Evolutionary conservation across 2,113 vertebrate genomes (phyloP).

Genomic region (Hymenochirus boettgeri): DNA sequence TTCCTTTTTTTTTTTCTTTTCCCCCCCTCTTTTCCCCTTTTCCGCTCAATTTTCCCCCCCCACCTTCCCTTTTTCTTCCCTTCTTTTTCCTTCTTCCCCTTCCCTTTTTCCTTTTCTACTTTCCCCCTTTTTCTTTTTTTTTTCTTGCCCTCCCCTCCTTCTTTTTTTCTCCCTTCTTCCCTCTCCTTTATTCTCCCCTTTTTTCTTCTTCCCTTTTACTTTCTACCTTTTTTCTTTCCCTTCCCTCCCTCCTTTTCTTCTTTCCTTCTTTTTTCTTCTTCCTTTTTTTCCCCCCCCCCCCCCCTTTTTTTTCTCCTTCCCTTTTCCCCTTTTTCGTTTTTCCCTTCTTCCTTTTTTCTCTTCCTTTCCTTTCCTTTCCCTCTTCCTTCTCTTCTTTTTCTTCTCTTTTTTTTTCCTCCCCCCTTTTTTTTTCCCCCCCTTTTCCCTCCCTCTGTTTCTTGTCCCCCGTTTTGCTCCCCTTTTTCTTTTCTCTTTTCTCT

Average conservation of each 20-base stretch:
- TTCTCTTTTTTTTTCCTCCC: neutral
- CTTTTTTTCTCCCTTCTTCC: neutral
- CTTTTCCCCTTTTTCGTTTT: no score
- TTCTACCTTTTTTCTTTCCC: neutral
- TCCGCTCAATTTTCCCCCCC: no score
- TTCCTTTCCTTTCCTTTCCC: neutral
- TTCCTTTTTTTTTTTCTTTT: no score
- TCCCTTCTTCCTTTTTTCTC: neutral
- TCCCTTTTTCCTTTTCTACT: no score
- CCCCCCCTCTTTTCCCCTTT: no score
- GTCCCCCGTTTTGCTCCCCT: neutral
- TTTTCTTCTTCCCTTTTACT: neutral
- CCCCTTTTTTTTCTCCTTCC: no score
- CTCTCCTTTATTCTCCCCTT: no score
- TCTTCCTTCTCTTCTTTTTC: constrained; percentile 11
- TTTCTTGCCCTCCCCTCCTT: no score
- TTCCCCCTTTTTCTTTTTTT: no score
- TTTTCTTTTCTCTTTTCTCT: neutral
- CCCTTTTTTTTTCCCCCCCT: constrained; percentile 23
- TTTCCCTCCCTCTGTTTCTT: constrained; percentile 1
- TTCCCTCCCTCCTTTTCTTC: neutral
- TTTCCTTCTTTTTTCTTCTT: no score
- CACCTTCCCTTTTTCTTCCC: no score
- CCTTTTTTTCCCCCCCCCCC: neutral
- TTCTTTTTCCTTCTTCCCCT: no score